These are phyloP conservation scores for Lithodes maja DNA, from an alignment of 2,888 invertebrate genomes.

Conservation along the genomic window DNA sequence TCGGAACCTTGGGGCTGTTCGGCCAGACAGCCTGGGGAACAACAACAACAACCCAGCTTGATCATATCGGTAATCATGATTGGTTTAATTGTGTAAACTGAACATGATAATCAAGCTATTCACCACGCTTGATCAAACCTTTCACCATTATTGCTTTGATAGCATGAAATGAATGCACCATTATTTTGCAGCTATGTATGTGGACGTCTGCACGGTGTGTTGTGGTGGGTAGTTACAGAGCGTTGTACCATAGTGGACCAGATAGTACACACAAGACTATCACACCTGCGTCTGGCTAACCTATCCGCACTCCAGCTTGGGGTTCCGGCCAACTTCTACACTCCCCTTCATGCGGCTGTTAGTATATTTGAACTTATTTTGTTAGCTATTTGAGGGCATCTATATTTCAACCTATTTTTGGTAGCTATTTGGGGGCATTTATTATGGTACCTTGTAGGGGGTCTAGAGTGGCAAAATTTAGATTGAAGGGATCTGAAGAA, in stretches of 20 bases:
- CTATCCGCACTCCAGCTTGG: conserved; percentile 67
- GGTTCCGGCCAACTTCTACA: conserved; percentile 64
- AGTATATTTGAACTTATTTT: neutral
- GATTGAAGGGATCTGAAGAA: too few species aligned
- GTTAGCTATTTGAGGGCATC: too few species aligned
- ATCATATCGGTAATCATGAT: too few species aligned
- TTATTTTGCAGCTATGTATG: conserved; percentile 56
- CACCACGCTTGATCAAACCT: neutral
- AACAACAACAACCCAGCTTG: too few species aligned
- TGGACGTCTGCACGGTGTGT: conserved; percentile 55
- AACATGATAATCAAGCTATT: too few species aligned
- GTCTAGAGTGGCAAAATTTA: too few species aligned
- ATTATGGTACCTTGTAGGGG: too few species aligned
- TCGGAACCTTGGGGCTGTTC: too few species aligned
- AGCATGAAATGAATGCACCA: neutral
- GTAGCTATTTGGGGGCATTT: too few species aligned
- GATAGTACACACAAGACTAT: conserved; percentile 63
- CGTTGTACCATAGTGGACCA: conserved; percentile 66
- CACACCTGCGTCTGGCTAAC: conserved; percentile 63
- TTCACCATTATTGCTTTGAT: neutral
- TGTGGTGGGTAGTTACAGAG: conserved; percentile 67
- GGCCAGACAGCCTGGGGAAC: too few species aligned
- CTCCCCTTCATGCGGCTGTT: conserved; percentile 69
- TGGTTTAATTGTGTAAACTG: too few species aligned
- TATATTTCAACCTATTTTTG: too few species aligned